Evolutionary conservation across 2,113 vertebrate species (phyloP).

Genomic region (Mustela lutreola): DNA sequence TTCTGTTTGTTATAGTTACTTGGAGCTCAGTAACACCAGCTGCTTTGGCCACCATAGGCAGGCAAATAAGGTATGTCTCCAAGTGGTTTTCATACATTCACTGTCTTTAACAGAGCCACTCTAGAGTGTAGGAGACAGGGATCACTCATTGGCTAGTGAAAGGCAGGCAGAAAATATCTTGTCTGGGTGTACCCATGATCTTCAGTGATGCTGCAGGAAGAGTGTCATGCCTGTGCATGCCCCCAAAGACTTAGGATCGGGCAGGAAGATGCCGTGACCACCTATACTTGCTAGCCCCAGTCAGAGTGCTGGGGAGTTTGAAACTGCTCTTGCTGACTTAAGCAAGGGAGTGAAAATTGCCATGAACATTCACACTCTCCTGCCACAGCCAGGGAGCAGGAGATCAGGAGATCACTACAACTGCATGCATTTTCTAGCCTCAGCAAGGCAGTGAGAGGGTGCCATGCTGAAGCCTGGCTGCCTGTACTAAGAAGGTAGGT

Average conservation of each 20-base stretch:
- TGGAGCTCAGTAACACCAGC: neutral
- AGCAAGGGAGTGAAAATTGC: neutral
- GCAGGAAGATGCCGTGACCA: neutral
- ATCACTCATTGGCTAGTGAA: neutral
- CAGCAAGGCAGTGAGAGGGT: neutral
- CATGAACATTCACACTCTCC: neutral
- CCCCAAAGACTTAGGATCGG: neutral
- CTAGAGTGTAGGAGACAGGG: neutral
- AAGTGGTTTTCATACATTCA: neutral
- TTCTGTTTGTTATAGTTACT: neutral
- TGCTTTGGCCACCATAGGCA: neutral
- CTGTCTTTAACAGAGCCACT: neutral
- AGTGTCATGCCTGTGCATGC: neutral
- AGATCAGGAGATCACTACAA: neutral
- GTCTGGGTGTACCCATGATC: neutral
- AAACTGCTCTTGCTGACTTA: neutral
- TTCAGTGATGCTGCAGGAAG: neutral
- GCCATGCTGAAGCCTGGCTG: neutral
- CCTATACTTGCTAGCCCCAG: neutral
- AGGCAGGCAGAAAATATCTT: neutral
- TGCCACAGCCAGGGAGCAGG: neutral
- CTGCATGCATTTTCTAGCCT: neutral
- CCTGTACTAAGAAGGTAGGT: neutral
- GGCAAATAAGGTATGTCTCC: neutral
- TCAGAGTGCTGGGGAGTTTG: neutral